Conservation (phyloP, 1,140 invertebrate genomes). For the Steinernema feltiae region DNA sequence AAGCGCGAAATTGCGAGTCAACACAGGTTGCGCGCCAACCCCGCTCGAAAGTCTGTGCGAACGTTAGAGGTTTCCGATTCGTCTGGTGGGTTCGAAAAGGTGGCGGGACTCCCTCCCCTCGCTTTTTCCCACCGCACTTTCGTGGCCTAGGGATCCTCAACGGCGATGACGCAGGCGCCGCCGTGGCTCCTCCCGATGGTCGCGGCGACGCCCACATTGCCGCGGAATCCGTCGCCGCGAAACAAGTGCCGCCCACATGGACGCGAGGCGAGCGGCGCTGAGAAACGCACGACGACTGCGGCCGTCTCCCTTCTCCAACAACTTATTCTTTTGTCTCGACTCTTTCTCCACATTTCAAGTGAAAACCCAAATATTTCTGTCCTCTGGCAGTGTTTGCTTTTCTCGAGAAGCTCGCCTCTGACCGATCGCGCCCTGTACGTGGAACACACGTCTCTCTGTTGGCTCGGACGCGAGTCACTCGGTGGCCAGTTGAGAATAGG, state of each 20-base stretch:
- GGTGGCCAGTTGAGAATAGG: background rate
- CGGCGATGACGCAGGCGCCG: background rate
- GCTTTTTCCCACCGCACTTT: no score
- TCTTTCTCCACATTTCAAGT: background rate
- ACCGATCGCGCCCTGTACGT: no score
- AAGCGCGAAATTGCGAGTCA: background rate
- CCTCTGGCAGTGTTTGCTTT: no score
- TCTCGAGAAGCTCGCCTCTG: no score
- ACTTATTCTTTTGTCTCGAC: slow-evolving; percentile 13
- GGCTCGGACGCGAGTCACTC: background rate
- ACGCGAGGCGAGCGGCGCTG: no score
- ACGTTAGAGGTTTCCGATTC: background rate
- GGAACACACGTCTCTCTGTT: no score
- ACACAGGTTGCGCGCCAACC: no score
- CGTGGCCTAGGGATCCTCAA: background rate
- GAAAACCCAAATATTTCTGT: background rate
- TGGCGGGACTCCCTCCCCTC: background rate
- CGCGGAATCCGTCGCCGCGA: no score
- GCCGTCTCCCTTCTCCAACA: background rate
- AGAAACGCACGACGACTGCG: background rate
- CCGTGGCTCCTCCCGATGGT: background rate
- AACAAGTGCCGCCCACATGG: no score
- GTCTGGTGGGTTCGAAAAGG: background rate
- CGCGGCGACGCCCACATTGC: background rate
- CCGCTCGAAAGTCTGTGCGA: no score